Percentiles rank a stretch among this genome's conserved stretches.
phyloP scores from a whole-genome alignment of 2,113 vertebrate species.

The Nibea albiflora region DNA sequence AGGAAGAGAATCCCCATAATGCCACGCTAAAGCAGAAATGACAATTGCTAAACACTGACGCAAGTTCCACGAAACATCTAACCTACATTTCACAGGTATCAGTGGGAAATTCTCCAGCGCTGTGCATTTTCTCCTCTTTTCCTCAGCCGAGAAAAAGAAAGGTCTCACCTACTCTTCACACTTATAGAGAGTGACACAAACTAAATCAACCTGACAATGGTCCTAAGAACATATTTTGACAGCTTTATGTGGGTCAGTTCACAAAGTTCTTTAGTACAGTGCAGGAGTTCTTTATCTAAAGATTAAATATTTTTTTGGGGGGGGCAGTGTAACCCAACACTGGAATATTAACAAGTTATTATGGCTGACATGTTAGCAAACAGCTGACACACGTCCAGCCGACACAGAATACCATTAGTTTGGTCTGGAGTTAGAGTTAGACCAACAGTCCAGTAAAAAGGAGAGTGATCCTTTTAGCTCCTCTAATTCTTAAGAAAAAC shows the following conservation, averaged over 20 bases:
- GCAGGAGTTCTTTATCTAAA: neutral
- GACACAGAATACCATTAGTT: too few relatives aligned
- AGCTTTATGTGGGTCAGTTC: neutral
- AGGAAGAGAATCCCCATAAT: conserved; percentile 73
- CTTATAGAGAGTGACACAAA: neutral
- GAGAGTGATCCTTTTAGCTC: too few relatives aligned
- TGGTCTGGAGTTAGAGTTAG: too few relatives aligned
- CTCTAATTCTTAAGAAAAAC: too few relatives aligned
- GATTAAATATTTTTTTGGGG: neutral
- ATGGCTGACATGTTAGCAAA: neutral
- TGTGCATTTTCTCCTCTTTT: neutral
- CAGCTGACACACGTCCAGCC: neutral
- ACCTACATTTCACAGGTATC: conserved; percentile 74
- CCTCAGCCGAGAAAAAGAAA: neutral
- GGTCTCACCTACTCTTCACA: conserved; percentile 5
- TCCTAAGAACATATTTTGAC: neutral
- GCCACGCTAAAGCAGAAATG: conserved; percentile 46
- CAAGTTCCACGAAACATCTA: conserved; percentile 74
- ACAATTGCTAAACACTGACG: conserved; percentile 65
- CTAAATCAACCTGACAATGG: neutral
- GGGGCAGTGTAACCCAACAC: neutral
- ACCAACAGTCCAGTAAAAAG: too few relatives aligned
- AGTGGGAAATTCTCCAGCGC: conserved; percentile 10
- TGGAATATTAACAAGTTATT: too few relatives aligned
- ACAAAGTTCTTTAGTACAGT: neutral